A percentile compares a stretch with the other conserved stretches of the same genome.
phyloP scores from a whole-genome alignment of 2,888 invertebrate species.

The Stenurella melanura region DNA sequence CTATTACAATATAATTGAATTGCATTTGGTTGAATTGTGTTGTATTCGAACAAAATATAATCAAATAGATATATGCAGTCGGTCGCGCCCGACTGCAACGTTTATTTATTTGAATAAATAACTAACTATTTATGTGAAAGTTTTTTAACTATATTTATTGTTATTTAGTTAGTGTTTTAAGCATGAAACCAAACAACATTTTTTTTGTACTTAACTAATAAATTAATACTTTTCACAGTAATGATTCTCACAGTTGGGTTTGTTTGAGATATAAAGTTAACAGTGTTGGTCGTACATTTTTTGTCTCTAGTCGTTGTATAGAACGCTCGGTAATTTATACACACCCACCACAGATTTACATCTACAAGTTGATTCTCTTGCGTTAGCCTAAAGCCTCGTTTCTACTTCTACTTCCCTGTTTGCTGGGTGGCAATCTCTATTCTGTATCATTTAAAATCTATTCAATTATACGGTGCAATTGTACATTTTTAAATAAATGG shows the following conservation, averaged over 20 bases:
- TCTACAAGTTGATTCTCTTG: slow-evolving; percentile 2
- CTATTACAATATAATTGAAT: too few species aligned
- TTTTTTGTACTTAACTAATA: too few species aligned
- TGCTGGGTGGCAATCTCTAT: background rate
- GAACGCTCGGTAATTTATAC: background rate
- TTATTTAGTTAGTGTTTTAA: too few species aligned
- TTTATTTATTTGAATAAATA: too few species aligned
- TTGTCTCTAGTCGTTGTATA: background rate
- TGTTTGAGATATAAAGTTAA: background rate
- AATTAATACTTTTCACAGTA: too few species aligned
- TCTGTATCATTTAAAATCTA: slow-evolving; percentile 7
- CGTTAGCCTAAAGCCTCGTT: background rate
- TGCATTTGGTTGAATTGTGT: too few species aligned
- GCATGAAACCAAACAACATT: too few species aligned
- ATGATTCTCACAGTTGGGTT: background rate
- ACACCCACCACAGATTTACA: slow-evolving; percentile 1
- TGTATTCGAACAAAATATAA: too few species aligned
- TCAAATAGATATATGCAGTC: too few species aligned
- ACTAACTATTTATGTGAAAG: too few species aligned
- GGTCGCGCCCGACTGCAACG: too few species aligned
- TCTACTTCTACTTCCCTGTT: slow-evolving; percentile 1
- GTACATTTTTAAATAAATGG: background rate
- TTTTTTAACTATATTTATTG: too few species aligned
- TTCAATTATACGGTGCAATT: slow-evolving; percentile 7
- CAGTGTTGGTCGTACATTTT: background rate